Percentiles rank a stretch among this genome's conserved stretches.
phyloP scores from a whole-genome alignment of 1,140 invertebrate species.

The Aphelenchoides besseyi region DNA sequence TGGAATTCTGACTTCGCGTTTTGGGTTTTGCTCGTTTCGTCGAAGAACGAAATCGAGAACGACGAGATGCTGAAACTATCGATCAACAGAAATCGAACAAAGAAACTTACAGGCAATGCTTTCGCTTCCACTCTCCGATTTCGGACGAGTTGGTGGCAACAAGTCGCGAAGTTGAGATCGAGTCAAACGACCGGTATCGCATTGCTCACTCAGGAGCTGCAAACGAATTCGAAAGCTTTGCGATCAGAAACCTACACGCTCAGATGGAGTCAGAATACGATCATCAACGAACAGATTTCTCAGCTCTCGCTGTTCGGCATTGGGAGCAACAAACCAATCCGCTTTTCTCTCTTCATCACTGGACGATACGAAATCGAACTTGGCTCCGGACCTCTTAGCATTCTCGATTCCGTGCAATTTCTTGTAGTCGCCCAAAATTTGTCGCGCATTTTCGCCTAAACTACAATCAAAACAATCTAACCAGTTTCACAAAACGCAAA shows the following conservation, averaged over 20 bases:
- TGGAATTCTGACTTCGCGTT: not conserved
- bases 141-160: not conserved
- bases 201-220: constrained; percentile 2
- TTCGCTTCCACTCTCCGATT: no score
- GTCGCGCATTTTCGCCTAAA: not conserved
- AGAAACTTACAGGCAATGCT: no score
- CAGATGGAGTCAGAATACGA: not conserved
- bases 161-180: constrained; percentile 8
- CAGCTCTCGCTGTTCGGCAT: not conserved
- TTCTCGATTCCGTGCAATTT: not conserved
- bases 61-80: not conserved
- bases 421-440: constrained; percentile 13
- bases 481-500: no score
- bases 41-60: not conserved
- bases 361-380: not conserved
- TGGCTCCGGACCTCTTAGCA: not conserved
- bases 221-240: constrained; percentile 6
- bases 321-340: constrained; percentile 1
- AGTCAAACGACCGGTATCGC: constrained; percentile 15
- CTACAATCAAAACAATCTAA: no score
- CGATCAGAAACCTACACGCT: not conserved
- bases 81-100: not conserved
- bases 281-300: constrained; percentile 9
- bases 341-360: not conserved
- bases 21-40: not conserved